Conservation (phyloP, 1,140 invertebrate genomes). For the Drosophila nannoptera region DNA sequence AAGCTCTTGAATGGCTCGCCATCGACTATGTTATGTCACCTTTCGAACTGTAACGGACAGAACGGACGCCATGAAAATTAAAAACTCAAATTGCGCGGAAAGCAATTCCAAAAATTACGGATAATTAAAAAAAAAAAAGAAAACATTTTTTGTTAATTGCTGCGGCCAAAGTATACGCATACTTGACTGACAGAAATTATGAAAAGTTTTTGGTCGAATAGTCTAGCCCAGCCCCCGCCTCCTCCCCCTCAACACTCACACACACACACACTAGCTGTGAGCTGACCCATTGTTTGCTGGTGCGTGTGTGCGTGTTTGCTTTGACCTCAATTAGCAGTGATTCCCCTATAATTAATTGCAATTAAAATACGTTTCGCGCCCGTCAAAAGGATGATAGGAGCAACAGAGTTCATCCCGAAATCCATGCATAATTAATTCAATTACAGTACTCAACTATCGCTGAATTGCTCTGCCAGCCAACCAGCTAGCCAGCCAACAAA, state of each 20-base stretch:
- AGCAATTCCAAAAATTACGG: neutral
- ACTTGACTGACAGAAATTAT: neutral
- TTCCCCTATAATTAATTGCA: constrained; percentile 63
- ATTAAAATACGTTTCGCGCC: constrained; percentile 42
- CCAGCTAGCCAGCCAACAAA: constrained; percentile 8
- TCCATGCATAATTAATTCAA: constrained; percentile 45
- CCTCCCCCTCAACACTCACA: neutral
- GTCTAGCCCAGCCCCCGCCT: too few species aligned
- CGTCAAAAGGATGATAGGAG: constrained; percentile 5
- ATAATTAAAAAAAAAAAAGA: neutral
- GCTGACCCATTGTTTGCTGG: too few species aligned
- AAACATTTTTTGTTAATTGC: neutral
- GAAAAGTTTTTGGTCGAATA: neutral
- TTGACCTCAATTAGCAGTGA: constrained; percentile 61
- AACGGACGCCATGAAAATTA: too few species aligned
- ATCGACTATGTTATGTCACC: constrained; percentile 10
- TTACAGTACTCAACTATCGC: constrained; percentile 19
- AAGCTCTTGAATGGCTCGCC: constrained; percentile 2
- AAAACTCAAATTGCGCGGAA: too few species aligned
- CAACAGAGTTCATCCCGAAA: constrained; percentile 34
- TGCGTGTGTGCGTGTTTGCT: too few species aligned
- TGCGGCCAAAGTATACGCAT: neutral
- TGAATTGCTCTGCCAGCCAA: constrained; percentile 48
- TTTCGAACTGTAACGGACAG: too few species aligned
- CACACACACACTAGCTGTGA: too few species aligned